phyloP scores from a whole-genome alignment of 1,140 invertebrate genomes.

The Prorops nasuta region DNA sequence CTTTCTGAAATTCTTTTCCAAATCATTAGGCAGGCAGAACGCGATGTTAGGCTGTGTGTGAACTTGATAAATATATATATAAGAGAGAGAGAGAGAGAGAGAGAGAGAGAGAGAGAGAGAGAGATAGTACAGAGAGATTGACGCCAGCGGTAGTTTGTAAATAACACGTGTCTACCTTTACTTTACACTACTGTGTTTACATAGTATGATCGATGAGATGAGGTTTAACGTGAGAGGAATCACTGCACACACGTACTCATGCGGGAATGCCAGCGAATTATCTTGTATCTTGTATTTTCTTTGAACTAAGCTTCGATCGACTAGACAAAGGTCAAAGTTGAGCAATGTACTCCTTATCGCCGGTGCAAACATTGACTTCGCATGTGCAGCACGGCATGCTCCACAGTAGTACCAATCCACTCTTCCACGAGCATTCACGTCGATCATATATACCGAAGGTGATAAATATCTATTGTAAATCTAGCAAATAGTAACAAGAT shows the following conservation, averaged over 20 bases:
- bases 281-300: constrained; percentile 33
- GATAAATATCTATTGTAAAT: too few species aligned
- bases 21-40: too few species aligned
- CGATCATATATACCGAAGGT: too few species aligned
- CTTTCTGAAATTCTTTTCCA: too few species aligned
- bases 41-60: too few species aligned
- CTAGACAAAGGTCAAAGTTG: constrained; percentile 45
- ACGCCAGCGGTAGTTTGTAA: not conserved
- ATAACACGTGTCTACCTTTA: too few species aligned
- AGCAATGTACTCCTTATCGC: constrained; percentile 39
- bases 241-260: too few species aligned
- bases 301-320: constrained; percentile 19
- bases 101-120: not conserved
- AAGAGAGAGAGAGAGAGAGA: not conserved
- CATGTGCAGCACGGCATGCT: constrained; percentile 10
- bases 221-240: too few species aligned
- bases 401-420: not conserved
- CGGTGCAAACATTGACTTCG: constrained; percentile 29
- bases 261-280: constrained; percentile 20
- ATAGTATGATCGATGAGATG: too few species aligned
- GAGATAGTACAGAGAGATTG: not conserved
- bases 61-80: too few species aligned
- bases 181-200: too few species aligned
- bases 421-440: not conserved
- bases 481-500: too few species aligned